These are phyloP conservation scores for Flabesymbios commensalis DNA, from an alignment of 2,888 invertebrate genomes.

Conservation along the genomic window DNA sequence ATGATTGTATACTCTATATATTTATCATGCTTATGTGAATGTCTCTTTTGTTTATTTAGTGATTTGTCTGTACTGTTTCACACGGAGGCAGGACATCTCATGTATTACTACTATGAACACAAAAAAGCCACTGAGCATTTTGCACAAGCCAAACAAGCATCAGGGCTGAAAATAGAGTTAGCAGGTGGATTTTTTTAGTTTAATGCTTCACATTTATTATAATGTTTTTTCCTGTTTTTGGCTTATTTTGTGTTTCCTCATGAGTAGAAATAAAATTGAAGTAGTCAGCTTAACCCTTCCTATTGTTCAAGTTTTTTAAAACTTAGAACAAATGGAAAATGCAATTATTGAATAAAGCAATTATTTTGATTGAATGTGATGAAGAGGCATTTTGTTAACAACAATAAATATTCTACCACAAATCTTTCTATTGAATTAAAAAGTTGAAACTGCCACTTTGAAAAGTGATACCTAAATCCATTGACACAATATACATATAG, in stretches of 20 bases:
- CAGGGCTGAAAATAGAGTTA: slow-evolving; percentile 73
- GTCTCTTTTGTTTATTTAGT: not conserved
- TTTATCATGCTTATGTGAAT: not conserved
- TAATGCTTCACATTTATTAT: not conserved
- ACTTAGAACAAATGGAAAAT: not conserved
- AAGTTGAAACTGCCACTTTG: no score
- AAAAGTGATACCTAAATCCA: no score
- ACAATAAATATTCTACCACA: not conserved
- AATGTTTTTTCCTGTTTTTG: not conserved
- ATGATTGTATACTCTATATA: not conserved
- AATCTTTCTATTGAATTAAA: not conserved
- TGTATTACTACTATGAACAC: slow-evolving; percentile 75
- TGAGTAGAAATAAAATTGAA: no score
- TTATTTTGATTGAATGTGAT: slow-evolving; percentile 1
- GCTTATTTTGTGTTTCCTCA: no score
- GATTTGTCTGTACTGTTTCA: slow-evolving; percentile 30
- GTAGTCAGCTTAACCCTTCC: no score
- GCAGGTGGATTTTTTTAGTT: slow-evolving; percentile 65
- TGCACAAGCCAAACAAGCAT: slow-evolving; percentile 68
- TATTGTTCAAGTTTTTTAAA: not conserved
- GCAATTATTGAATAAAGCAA: not conserved
- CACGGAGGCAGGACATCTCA: slow-evolving; percentile 71
- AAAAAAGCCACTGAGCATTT: slow-evolving; percentile 74
- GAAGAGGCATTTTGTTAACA: not conserved
- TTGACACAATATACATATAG: no score